These are phyloP conservation scores for Forficula auricularia DNA, from an alignment of 1,140 invertebrate genomes.

Conservation along the genomic window DNA sequence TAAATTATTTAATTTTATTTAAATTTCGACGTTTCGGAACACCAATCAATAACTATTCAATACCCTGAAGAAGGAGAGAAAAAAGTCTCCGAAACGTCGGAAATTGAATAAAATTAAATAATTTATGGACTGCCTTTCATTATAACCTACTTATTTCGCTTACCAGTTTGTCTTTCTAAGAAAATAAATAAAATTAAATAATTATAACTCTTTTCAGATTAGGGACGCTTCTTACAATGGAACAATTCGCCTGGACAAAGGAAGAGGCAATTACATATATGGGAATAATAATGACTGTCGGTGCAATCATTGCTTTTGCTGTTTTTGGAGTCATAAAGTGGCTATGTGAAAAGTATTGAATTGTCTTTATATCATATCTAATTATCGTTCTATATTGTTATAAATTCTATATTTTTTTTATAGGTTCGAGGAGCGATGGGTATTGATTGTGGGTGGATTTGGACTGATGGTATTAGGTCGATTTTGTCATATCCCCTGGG, in stretches of 20 bases:
- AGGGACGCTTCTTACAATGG: slow-evolving; percentile 68
- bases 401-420: slow-evolving; percentile 12
- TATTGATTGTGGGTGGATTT: slow-evolving; percentile 66
- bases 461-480: slow-evolving; percentile 56
- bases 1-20: too few relatives aligned
- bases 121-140: too few relatives aligned
- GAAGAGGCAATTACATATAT: slow-evolving; percentile 57
- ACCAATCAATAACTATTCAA: too few relatives aligned
- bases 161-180: too few relatives aligned
- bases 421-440: slow-evolving; percentile 48
- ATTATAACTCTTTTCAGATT: slow-evolving; percentile 31
- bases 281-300: slow-evolving; percentile 61
- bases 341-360: slow-evolving; percentile 41
- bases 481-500: slow-evolving; percentile 57
- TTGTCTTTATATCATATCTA: background rate
- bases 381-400: background rate
- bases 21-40: too few relatives aligned
- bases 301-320: slow-evolving; percentile 51
- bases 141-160: too few relatives aligned
- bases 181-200: slow-evolving; percentile 8
- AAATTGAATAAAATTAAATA: too few relatives aligned
- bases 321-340: slow-evolving; percentile 54
- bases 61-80: too few relatives aligned
- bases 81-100: too few relatives aligned
- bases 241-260: slow-evolving; percentile 77